Evolutionary conservation across 2,888 invertebrate genomes (phyloP).

Genomic region (Amorpha juglandis): DNA sequence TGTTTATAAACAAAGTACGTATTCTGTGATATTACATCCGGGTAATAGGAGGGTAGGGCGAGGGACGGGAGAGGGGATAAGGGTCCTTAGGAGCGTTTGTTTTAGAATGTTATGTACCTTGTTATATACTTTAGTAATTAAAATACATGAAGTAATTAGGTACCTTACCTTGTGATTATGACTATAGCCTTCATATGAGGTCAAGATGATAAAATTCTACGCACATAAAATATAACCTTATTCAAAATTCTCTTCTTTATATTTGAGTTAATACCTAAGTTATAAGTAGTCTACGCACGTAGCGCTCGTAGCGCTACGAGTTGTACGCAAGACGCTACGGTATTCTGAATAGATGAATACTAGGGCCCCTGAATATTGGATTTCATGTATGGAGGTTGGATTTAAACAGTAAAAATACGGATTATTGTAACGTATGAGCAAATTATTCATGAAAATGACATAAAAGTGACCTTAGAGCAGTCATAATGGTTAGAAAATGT

Average conservation of each 20-base stretch:
- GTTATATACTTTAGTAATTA: not conserved
- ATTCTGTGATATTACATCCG: not conserved
- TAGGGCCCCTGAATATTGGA: not conserved
- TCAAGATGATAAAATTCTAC: not conserved
- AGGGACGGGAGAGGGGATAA: not conserved
- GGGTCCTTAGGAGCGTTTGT: not conserved
- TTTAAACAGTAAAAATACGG: not conserved
- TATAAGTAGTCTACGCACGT: constrained; percentile 10
- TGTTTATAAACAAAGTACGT: not conserved
- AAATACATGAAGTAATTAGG: not conserved
- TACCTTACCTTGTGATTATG: not conserved
- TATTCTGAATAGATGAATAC: constrained; percentile 12
- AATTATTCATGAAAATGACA: no score
- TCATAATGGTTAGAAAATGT: no score
- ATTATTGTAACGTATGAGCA: not conserved
- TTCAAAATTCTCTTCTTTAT: constrained; percentile 7
- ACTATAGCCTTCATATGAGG: not conserved
- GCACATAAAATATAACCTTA: not conserved
- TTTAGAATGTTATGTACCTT: constrained; percentile 1
- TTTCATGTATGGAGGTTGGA: not conserved
- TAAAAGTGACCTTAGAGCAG: no score
- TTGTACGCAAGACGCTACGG: constrained; percentile 18
- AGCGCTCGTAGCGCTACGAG: constrained; percentile 12
- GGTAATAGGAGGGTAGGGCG: not conserved
- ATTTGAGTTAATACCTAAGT: constrained; percentile 18